Percentiles rank a stretch among this genome's conserved stretches.
These are phyloP conservation scores for Sisor rabdophorus DNA, from an alignment of 2,113 vertebrate species.

Conservation along the genomic window DNA sequence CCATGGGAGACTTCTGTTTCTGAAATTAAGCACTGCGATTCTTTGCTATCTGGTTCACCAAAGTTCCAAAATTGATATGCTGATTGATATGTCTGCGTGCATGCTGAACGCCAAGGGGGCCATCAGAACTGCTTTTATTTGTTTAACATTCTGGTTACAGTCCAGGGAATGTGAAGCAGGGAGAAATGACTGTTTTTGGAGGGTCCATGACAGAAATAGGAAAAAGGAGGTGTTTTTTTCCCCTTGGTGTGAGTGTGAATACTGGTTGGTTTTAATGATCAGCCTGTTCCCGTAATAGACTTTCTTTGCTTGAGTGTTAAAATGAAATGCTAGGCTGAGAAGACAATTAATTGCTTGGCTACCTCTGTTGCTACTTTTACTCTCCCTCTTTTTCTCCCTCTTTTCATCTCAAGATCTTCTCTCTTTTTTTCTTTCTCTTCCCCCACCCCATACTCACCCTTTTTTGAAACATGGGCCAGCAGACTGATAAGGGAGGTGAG, in stretches of 20 bases:
- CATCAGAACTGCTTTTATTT: slow-evolving; percentile 51
- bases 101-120: not conserved
- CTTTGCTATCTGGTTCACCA: not conserved
- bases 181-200: slow-evolving; percentile 24
- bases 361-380: slow-evolving; percentile 56
- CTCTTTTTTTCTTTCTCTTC: not conserved
- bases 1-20: slow-evolving; percentile 20
- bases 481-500: slow-evolving; percentile 67
- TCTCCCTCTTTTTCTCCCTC: slow-evolving; percentile 12
- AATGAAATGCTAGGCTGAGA: slow-evolving; percentile 73
- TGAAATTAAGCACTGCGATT: not conserved
- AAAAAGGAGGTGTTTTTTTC: slow-evolving; percentile 39
- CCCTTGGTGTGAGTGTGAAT: slow-evolving; percentile 66
- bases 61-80: not conserved
- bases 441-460: too few relatives aligned
- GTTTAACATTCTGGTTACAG: slow-evolving; percentile 60
- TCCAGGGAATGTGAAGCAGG: slow-evolving; percentile 37
- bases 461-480: slow-evolving; percentile 57
- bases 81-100: slow-evolving; percentile 31
- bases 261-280: slow-evolving; percentile 74
- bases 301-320: slow-evolving; percentile 69
- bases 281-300: slow-evolving; percentile 71
- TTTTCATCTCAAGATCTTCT: slow-evolving; percentile 15
- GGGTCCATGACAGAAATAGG: slow-evolving; percentile 42
- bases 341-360: slow-evolving; percentile 77